A percentile compares a stretch with the other conserved stretches of the same genome.
Conservation (phyloP, 1,140 invertebrate species). For the Lepidurus couesii region DNA sequence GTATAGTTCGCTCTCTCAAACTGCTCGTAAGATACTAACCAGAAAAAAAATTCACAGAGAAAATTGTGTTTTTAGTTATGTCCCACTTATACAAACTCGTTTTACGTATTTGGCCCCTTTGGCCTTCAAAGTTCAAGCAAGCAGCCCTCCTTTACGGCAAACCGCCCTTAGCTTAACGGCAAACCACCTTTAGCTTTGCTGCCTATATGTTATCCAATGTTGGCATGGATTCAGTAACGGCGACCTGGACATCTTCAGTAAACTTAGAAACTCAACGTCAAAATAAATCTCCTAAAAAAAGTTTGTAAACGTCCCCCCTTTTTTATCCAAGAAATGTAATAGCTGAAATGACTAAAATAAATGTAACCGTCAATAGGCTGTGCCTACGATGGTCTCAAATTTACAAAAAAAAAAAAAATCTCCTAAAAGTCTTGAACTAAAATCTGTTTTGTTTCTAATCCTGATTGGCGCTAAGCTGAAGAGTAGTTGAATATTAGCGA, state of each 20-base stretch:
- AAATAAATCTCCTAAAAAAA: not conserved
- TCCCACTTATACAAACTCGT: too few species aligned
- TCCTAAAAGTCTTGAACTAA: not conserved
- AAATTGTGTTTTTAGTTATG: too few species aligned
- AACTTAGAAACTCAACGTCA: constrained; percentile 33
- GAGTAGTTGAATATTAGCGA: constrained; percentile 56
- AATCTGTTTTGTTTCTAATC: constrained; percentile 39
- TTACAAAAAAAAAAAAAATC: not conserved
- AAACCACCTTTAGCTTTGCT: constrained; percentile 66
- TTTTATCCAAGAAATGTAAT: too few species aligned
- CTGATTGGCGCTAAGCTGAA: constrained; percentile 54
- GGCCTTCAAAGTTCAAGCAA: not conserved
- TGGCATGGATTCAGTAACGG: constrained; percentile 83
- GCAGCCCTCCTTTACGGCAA: constrained; percentile 52
- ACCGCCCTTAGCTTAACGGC: not conserved
- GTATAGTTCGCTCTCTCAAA: too few species aligned
- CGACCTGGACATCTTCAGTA: constrained; percentile 74
- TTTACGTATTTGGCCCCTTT: not conserved
- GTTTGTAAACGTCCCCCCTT: too few species aligned
- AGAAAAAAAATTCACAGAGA: too few species aligned
- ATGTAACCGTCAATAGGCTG: too few species aligned
- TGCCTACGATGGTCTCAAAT: too few species aligned
- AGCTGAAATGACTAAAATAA: too few species aligned
- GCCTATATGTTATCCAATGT: constrained; percentile 80
- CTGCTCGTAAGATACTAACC: too few species aligned